Conservation (phyloP, 2,888 invertebrate genomes). For the Ischnura elegans region DNA sequence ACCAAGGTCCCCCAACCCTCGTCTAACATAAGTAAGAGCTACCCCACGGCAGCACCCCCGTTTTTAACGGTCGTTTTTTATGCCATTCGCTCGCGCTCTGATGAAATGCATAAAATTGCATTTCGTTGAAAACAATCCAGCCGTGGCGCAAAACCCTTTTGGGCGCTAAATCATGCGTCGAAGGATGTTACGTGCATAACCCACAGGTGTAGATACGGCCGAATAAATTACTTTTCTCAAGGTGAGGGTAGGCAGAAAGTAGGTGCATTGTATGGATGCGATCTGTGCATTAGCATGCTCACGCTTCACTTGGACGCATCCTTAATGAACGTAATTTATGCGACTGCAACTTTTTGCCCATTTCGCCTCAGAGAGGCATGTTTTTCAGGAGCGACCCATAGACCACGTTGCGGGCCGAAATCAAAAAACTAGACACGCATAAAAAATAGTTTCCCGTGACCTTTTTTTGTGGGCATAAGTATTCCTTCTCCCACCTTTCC, state of each 20-base stretch:
- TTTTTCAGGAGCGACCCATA: neutral
- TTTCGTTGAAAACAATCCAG: neutral
- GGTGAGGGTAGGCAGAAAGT: neutral
- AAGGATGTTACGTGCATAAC: neutral
- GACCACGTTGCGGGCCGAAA: neutral
- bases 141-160: neutral
- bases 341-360: conserved; percentile 15
- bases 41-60: neutral
- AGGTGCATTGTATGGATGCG: neutral
- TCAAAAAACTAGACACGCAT: neutral
- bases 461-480: neutral
- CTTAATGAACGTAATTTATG: conserved; percentile 28
- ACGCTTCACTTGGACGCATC: neutral
- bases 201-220: neutral
- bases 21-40: no score
- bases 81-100: neutral
- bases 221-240: conserved; percentile 4
- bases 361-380: neutral
- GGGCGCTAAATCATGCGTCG: conserved; percentile 30
- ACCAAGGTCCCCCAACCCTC: neutral
- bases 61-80: neutral
- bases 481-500: neutral
- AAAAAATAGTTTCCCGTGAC: neutral
- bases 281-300: neutral
- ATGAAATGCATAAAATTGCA: conserved; percentile 4